Percentiles rank a stretch among this genome's conserved stretches.
Conservation (phyloP, 2,888 invertebrate species). For the Pyrrhia umbra region DNA sequence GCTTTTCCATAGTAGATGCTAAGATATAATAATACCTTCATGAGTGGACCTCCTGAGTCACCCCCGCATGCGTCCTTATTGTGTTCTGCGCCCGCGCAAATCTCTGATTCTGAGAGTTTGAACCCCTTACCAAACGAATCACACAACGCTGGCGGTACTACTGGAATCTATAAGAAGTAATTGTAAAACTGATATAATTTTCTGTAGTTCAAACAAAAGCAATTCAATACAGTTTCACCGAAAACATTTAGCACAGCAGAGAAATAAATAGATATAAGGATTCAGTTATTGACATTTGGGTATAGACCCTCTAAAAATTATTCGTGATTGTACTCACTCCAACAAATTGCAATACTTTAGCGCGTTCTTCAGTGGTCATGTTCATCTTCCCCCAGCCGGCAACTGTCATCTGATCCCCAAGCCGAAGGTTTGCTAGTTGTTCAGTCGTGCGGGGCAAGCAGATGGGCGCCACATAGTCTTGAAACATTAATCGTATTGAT, state of each 20-base stretch:
- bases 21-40: constrained; percentile 76
- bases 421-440: constrained; percentile 72
- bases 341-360: constrained; percentile 85
- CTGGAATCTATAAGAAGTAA: constrained; percentile 71
- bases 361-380: constrained; percentile 83
- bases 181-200: no score
- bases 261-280: no score
- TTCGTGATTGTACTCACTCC: constrained; percentile 67
- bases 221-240: no score
- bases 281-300: no score
- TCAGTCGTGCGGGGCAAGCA: constrained; percentile 87
- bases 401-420: constrained; percentile 85
- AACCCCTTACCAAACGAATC: constrained; percentile 75
- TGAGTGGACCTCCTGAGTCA: constrained; percentile 91
- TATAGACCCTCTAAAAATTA: neutral
- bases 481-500: constrained; percentile 14
- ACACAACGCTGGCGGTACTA: constrained; percentile 73
- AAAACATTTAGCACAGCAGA: no score
- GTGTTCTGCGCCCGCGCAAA: constrained; percentile 90
- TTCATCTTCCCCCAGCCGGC: constrained; percentile 90
- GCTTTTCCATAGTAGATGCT: neutral
- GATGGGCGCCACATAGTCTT: constrained; percentile 90
- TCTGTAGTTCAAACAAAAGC: no score
- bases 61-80: constrained; percentile 91
- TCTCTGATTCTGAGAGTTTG: constrained; percentile 75